These are phyloP conservation scores for Argyra leucocephala DNA, from an alignment of 2,888 invertebrate genomes.

Conservation along the genomic window DNA sequence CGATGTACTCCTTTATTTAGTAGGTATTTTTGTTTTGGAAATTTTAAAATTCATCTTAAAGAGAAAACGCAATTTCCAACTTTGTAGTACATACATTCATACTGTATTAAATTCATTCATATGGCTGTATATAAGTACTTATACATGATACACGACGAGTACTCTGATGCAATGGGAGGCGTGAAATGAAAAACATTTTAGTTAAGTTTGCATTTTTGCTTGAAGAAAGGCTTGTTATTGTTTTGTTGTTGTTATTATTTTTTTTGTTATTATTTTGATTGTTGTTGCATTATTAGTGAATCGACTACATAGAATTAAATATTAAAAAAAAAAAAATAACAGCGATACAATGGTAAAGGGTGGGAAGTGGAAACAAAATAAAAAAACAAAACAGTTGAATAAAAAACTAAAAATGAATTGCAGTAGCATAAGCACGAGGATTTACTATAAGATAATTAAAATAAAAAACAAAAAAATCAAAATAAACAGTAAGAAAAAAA, in stretches of 20 bases:
- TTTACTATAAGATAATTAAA: background rate
- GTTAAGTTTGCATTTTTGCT: background rate
- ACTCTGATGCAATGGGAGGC: background rate
- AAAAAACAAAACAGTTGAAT: no score
- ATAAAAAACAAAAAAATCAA: background rate
- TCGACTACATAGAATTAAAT: no score
- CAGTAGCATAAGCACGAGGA: constrained; percentile 3
- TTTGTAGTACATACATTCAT: no score
- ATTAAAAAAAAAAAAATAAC: no score
- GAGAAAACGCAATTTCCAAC: no score
- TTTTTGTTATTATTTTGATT: no score
- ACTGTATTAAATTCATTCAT: background rate
- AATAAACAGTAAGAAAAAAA: background rate
- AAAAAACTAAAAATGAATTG: background rate
- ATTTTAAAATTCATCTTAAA: no score
- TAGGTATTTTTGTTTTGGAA: no score
- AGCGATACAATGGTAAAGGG: background rate
- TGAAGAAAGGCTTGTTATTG: no score
- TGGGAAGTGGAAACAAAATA: background rate
- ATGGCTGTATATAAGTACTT: background rate
- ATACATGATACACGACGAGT: background rate
- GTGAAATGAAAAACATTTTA: constrained; percentile 1
- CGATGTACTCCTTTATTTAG: no score
- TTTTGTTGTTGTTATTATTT: no score
- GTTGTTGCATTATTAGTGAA: no score